Evolutionary conservation across 2,113 vertebrate species (phyloP).

Genomic region (Meles meles): DNA sequence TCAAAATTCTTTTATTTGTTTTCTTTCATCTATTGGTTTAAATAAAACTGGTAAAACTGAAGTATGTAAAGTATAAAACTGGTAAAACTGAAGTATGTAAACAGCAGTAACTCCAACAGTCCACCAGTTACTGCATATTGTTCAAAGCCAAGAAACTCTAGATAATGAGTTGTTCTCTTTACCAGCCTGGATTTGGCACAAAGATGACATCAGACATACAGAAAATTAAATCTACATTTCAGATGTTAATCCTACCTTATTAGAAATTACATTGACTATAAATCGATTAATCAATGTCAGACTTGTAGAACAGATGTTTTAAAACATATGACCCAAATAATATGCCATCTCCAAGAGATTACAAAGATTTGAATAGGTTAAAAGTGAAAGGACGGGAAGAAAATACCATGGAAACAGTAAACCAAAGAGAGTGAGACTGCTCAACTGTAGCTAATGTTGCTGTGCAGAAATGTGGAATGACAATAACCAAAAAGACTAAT

Average conservation of each 20-base stretch:
- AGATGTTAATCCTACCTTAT: background rate
- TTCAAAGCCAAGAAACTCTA: background rate
- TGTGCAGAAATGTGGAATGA: background rate
- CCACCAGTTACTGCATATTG: background rate
- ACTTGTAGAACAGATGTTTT: background rate
- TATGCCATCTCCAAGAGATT: background rate
- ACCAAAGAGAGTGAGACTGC: background rate
- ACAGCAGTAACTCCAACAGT: background rate
- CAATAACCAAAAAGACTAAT: background rate
- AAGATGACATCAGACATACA: background rate
- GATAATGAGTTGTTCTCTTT: background rate
- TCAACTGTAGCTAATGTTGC: background rate
- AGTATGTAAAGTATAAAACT: background rate
- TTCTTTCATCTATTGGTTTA: background rate
- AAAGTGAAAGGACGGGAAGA: background rate
- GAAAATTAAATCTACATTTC: background rate
- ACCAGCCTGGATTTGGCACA: background rate
- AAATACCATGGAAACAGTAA: background rate
- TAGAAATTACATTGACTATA: background rate
- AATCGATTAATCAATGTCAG: background rate
- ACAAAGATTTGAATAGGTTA: background rate
- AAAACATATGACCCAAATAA: background rate
- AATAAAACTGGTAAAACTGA: constrained; percentile 3
- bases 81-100: background rate
- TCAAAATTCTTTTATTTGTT: background rate